A percentile compares a stretch with the other conserved stretches of the same genome.
Evolutionary conservation across 2,888 invertebrate genomes (phyloP).

Genomic region (Drosophila siamana): DNA sequence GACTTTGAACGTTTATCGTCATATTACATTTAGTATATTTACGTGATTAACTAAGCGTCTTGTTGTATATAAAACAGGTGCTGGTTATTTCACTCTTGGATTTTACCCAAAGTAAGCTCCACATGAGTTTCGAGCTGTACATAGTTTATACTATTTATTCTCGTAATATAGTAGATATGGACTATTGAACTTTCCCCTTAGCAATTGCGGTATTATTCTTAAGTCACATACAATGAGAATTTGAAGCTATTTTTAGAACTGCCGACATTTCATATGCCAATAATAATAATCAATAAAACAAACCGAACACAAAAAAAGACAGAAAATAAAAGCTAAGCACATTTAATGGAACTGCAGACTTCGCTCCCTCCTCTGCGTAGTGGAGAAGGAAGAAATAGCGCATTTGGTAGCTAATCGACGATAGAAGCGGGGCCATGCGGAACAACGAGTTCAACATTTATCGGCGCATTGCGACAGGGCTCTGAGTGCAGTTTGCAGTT

Average conservation of each 20-base stretch:
- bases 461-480: conserved; percentile 49
- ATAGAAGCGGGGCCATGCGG: conserved; percentile 23
- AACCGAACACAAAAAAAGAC: conserved; percentile 12
- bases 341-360: conserved; percentile 53
- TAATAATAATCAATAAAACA: conserved; percentile 54
- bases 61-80: too few species aligned
- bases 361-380: too few species aligned
- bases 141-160: too few species aligned
- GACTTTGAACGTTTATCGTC: too few species aligned
- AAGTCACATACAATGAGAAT: conserved; percentile 6
- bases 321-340: conserved; percentile 45
- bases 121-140: too few species aligned
- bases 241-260: conserved; percentile 8
- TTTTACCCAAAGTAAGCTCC: too few species aligned
- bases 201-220: background rate
- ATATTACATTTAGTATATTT: too few species aligned
- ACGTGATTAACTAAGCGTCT: too few species aligned
- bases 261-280: conserved; percentile 28
- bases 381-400: background rate
- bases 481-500: conserved; percentile 28
- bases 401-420: conserved; percentile 46
- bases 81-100: too few species aligned
- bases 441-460: conserved; percentile 34
- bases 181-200: background rate
- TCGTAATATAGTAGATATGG: too few species aligned